Base-by-base conservation (phyloP, 2,797 vertebrate species). In the Streptopelia turtur region DNA sequence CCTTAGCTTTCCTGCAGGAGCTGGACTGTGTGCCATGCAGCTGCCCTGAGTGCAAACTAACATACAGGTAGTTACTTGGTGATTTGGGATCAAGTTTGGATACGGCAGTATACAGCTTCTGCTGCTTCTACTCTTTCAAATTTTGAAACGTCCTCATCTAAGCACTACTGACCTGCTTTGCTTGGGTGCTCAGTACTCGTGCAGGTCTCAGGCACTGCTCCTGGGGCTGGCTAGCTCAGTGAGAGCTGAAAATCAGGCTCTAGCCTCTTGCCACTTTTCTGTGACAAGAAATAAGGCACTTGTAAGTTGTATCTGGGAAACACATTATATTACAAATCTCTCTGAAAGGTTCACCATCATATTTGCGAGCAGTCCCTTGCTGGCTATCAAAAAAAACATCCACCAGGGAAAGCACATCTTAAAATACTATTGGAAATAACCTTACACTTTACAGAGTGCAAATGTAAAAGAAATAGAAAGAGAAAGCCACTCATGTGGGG, bases 401-500 rank as follows among this genome's bases (percentile, higher is more conserved):
- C 83, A 93, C 66, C 63, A 57, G 63, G 63, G 79, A 94, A 94
- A 64, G 55, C 16, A 87, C 47, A 82, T 89, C 52, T 87, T 83
- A 88, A 94, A 91, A 94, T 50, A 84, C 60, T 81, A 35, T 79
- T 5, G 8, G 74, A 37, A 90, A 91, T 82, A 95, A 89, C 69
- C 59, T 93, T 59, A 83, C 66, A 79, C 59, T 94, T 94, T 63
- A 93, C 50, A 86, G 61, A 75, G 39, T 63, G 49, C 31, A 94
- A 84, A 90, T 83, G 66, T 72, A 86, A 95, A 95, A 93, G 53
- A 77, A 92, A 88, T 68, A 30, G 65, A 83, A 95, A 92, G 55
- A 80, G 61, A 80, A 94, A 94, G 65, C 18, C 76, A 90, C 57
- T 88, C 57, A 43, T 79, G 56, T 77, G 50, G 59, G 61, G 57